A percentile compares a stretch with the other conserved stretches of the same genome.
These are phyloP conservation scores for Stenopsyche tienmushanensis DNA, from an alignment of 1,140 invertebrate species.

Conservation along the genomic window DNA sequence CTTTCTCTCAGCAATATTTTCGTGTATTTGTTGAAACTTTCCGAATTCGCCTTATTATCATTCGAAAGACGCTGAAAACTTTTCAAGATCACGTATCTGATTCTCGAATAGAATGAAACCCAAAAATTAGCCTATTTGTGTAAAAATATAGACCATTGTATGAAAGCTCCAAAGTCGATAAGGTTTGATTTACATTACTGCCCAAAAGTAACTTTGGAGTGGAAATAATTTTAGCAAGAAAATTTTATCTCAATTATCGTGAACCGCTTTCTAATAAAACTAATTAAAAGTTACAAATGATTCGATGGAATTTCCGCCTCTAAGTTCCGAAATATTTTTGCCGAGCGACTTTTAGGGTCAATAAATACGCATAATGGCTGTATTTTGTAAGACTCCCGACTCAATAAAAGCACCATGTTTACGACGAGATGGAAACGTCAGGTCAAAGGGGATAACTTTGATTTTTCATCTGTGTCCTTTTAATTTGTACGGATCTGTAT, in stretches of 20 bases:
- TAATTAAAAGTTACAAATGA: slow-evolving; percentile 27
- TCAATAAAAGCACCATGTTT: neutral
- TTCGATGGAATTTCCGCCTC: slow-evolving; percentile 16
- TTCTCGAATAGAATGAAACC: too few species aligned
- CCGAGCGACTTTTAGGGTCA: slow-evolving; percentile 15
- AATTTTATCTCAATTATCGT: slow-evolving; percentile 20
- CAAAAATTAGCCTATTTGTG: too few species aligned
- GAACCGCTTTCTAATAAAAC: slow-evolving; percentile 22
- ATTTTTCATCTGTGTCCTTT: too few species aligned
- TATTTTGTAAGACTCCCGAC: slow-evolving; percentile 5
- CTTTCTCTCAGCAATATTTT: too few species aligned
- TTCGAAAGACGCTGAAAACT: too few species aligned
- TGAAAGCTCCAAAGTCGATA: neutral
- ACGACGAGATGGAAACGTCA: too few species aligned
- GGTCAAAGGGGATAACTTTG: too few species aligned
- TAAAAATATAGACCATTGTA: too few species aligned
- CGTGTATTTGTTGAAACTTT: too few species aligned
- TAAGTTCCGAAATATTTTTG: slow-evolving; percentile 7
- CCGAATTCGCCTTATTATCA: too few species aligned
- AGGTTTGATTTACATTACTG: slow-evolving; percentile 11
- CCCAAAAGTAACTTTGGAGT: neutral
- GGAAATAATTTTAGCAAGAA: neutral
- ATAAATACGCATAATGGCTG: slow-evolving; percentile 21
- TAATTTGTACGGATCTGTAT: too few species aligned
- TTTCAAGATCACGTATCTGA: too few species aligned